Evolutionary conservation across 2,113 vertebrate species (phyloP).

Genomic region (Semicossyphus pulcher): DNA sequence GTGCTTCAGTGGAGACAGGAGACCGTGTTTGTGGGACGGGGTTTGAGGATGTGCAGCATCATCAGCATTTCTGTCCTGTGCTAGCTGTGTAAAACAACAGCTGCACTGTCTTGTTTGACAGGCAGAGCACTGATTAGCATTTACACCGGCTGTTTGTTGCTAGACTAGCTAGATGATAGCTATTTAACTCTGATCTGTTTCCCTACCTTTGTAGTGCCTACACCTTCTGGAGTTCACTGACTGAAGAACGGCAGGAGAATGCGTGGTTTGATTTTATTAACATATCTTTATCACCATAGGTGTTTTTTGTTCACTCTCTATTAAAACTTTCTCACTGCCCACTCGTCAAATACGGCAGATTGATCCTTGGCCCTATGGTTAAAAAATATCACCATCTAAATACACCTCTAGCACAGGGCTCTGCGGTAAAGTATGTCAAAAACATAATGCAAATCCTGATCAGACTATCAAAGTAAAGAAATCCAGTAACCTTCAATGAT

Average conservation of each 20-base stretch:
- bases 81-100: slow-evolving; percentile 41
- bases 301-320: neutral
- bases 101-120: slow-evolving; percentile 46
- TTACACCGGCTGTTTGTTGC: slow-evolving; percentile 27
- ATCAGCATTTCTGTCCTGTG: slow-evolving; percentile 32
- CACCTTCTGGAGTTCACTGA: slow-evolving; percentile 16
- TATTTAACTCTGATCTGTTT: slow-evolving; percentile 21
- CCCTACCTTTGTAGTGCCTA: slow-evolving; percentile 5
- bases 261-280: neutral
- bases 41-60: slow-evolving; percentile 12
- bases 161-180: slow-evolving; percentile 14
- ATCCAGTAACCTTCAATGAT: no score
- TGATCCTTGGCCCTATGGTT: no score
- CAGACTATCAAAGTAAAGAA: no score
- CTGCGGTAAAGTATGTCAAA: no score
- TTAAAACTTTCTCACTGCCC: neutral
- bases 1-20: slow-evolving; percentile 29
- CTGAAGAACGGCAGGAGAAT: neutral
- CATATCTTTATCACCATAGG: neutral
- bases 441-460: no score
- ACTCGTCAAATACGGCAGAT: neutral
- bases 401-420: neutral
- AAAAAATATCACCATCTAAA: neutral
- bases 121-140: slow-evolving; percentile 35
- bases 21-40: slow-evolving; percentile 4